Evolutionary conservation across 2,113 vertebrate species (phyloP).

Genomic region (Acrocephalus kingi): DNA sequence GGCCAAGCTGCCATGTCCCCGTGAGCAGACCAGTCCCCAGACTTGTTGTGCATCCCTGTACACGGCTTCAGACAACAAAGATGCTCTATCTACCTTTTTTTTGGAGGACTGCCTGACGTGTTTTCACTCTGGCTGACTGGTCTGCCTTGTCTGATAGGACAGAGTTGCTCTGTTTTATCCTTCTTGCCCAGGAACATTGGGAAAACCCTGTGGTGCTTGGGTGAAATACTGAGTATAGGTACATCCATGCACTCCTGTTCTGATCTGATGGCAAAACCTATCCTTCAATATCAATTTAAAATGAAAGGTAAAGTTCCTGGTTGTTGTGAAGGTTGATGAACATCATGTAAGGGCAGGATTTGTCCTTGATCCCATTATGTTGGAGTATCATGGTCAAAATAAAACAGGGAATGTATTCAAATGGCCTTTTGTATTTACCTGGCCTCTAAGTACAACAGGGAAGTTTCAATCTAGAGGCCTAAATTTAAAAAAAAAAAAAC

Average conservation of each 20-base stretch:
- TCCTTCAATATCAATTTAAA: background rate
- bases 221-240: background rate
- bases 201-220: background rate
- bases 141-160: background rate
- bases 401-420: background rate
- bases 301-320: background rate
- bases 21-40: background rate
- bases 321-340: background rate
- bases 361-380: background rate
- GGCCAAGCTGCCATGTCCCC: accelerated
- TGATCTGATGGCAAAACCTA: background rate
- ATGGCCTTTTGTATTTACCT: background rate
- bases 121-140: background rate
- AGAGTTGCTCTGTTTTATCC: background rate
- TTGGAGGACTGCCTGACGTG: background rate
- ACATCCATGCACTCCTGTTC: background rate
- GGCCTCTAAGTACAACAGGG: background rate
- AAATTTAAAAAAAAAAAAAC: accelerated
- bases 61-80: background rate
- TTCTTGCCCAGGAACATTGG: background rate
- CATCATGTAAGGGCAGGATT: background rate
- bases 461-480: background rate
- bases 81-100: background rate
- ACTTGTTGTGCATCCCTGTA: background rate
- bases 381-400: background rate